Evolutionary conservation across 2,797 vertebrate genomes (phyloP), one percentile per base, ranked within the genome.

Genomic region (Phalloptychus januarius): DNA sequence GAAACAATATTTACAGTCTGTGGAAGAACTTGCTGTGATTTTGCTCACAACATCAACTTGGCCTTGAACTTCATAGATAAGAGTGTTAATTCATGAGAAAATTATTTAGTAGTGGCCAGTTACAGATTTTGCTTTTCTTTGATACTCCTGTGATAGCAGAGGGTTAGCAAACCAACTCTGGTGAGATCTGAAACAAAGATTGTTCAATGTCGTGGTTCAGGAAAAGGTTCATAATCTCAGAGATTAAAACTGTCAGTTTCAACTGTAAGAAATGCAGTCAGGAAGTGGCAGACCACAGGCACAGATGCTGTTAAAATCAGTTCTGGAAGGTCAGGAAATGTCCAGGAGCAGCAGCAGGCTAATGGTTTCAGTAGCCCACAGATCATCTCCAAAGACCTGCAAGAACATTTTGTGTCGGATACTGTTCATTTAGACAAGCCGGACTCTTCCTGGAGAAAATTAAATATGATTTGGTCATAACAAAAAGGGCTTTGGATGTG

Each of bases 101-200:
- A 12, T 40, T 46, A 58, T 36, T n/a, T 71, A 58, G 38, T 40
- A 28, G 5, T 31, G 36, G 46, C 13, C 13, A 42, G 4, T 54
- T 58, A 12, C 54, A 28, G 5, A 12, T 5, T 58, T n/a, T 15
- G 54, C n/a, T 58, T 58, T n/a, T 31, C 56, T 58, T 58, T 58
- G 54, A 52, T 25, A 8, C 50, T 52, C 23, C 23, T 52, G 23
- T 54, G 52, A 54, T 12, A n/a, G 7, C 25, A 54, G 8, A n/a
- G 25, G 52, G 52, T n/a, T n/a, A 25, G 2, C 46, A 44, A 70
- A 77, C 23, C 63, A 75, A 65, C 40, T 63, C 0, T 48, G 18
- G 50, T 69, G 46, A 42, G 36, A 77, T 20, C 56, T 75, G 56
- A 46, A 48, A 71, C n/a, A 58, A 74, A 58, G 16, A 61, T 58